phyloP scores from a whole-genome alignment of 2,888 invertebrate genomes.

The Petrolisthes manimaculis region DNA sequence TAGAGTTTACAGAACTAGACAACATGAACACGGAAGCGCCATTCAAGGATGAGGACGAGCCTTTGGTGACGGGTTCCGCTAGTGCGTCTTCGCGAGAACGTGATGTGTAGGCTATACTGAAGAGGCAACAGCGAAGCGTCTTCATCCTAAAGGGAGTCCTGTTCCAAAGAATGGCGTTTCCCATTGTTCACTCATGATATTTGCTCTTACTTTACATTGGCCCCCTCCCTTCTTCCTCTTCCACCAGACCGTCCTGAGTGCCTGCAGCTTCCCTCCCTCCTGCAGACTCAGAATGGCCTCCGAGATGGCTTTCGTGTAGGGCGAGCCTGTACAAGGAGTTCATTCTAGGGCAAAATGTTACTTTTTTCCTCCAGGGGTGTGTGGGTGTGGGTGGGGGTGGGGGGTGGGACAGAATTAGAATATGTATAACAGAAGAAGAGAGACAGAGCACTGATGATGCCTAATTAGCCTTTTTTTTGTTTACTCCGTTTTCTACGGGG shows the following conservation, averaged over 20 bases:
- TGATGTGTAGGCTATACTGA: conserved; percentile 96
- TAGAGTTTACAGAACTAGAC: no score
- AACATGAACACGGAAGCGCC: conserved; percentile 70
- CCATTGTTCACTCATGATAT: background rate
- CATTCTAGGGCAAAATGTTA: conserved; percentile 12
- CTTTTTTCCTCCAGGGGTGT: background rate
- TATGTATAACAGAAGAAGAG: no score
- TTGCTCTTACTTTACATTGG: conserved; percentile 80
- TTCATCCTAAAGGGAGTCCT: conserved; percentile 68
- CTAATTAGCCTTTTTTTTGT: no score
- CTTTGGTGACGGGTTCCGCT: conserved; percentile 73
- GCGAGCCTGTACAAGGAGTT: conserved; percentile 71
- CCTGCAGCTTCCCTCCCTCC: conserved; percentile 79
- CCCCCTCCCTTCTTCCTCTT: conserved; percentile 91
- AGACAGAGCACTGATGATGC: no score
- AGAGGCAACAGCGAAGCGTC: conserved; percentile 88
- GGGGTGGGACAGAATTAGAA: background rate
- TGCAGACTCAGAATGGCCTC: conserved; percentile 82
- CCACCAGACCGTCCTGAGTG: conserved; percentile 85
- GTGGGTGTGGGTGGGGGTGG: background rate
- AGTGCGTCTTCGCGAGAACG: conserved; percentile 75
- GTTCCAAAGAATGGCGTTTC: conserved; percentile 35
- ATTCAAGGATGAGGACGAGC: conserved; percentile 81
- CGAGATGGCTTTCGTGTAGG: conserved; percentile 79
- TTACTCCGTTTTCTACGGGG: no score